Base-by-base conservation (phyloP, 2,888 invertebrate genomes). In the Teinopalpus imperialis region DNA sequence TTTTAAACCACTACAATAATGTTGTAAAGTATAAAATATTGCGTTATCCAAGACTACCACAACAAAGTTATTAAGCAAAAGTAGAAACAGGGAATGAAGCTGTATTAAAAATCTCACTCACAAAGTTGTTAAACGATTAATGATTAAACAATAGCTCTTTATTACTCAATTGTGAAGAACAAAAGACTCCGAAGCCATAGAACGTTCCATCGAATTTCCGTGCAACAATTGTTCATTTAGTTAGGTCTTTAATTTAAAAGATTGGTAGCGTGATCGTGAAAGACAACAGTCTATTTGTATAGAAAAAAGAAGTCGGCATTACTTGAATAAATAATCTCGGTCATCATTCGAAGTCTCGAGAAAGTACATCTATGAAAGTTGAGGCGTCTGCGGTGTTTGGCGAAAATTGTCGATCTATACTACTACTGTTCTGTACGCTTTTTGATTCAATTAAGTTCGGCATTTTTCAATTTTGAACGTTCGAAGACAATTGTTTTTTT, bases 371-470 rank as follows among this genome's bases (percentile, higher is more conserved):
- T 63, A 56, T 63, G 72, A 70, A 39, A 32, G 45, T 39, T 27
- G 40, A 31, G 37, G 23, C 43, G 43, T 31, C 36, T 37, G 14
- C 9, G 24, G 12, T 32, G 55, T 59, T 50, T 48, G 53, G 61
- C 61, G 69, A 71, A 69, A 74, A 72, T 72, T 66, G 75, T 73
- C 61, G 68, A 76, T 73, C 66, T 59, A 53, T 32, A 16, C 55
- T 39, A 56, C 63, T 64, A 64, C 65, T 66, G 70, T 64, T 61
- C 63, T 59, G 50, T 61, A 58, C 56, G 29, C 27, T 10, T 6
- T 43, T 37, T 39, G 46, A 46, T 50, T 50, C 45, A 45, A 45
- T 45, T 45, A 45, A 32, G 27, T 27, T 14, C 32, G 26, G 12
- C 27, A 21, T 39, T 39, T 45, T 45, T 40, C 16, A 45, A 45